Evolutionary conservation across 2,113 vertebrate species (phyloP).

Genomic region (Macquaria australasica): DNA sequence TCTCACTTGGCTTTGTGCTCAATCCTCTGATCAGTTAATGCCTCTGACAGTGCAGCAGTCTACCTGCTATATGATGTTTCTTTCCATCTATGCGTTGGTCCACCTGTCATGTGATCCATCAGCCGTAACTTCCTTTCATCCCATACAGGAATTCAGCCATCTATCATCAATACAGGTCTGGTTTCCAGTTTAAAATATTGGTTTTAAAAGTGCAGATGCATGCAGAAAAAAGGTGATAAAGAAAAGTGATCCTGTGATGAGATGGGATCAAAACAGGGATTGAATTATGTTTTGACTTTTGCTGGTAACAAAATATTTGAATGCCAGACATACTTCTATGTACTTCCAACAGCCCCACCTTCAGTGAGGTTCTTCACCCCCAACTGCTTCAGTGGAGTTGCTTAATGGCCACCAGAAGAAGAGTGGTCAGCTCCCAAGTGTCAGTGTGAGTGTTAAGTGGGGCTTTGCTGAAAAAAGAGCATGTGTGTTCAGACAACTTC

Average conservation of each 20-base stretch:
- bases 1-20: neutral
- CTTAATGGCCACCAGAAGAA: slow-evolving; percentile 26
- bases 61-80: neutral
- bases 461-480: slow-evolving; percentile 34
- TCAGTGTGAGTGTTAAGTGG: slow-evolving; percentile 45
- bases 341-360: neutral
- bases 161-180: neutral
- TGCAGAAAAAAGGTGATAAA: neutral
- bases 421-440: slow-evolving; percentile 29
- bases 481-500: slow-evolving; percentile 40
- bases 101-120: neutral
- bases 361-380: neutral
- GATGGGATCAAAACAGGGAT: neutral
- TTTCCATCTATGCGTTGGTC: neutral
- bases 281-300: neutral
- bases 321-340: neutral
- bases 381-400: slow-evolving; percentile 3
- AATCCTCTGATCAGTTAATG: too few species aligned
- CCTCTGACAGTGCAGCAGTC: neutral
- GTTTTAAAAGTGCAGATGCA: neutral
- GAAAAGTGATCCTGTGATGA: neutral
- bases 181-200: neutral
- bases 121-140: neutral
- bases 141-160: neutral
- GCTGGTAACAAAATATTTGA: neutral